These are phyloP conservation scores for Darevskia nairensis DNA, from an alignment of 2,797 vertebrate species.

Conservation along the genomic window DNA sequence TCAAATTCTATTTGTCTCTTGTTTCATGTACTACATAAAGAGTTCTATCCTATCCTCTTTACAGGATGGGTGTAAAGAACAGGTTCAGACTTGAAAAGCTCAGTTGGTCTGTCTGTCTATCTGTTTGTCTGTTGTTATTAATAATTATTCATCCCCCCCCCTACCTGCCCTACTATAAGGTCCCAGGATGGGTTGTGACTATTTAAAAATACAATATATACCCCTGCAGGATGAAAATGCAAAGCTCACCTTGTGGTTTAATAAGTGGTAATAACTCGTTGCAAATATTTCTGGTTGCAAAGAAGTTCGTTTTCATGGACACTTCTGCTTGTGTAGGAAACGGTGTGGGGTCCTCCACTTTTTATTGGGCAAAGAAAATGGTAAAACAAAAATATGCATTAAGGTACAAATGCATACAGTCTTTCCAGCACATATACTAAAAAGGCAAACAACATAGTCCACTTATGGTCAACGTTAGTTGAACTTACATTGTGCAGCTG, in stretches of 20 bases:
- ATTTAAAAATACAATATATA: too few species aligned
- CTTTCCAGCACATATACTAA: too few species aligned
- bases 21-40: neutral
- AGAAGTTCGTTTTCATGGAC: constrained; percentile 85
- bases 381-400: neutral
- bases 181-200: too few species aligned
- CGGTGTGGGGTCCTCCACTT: constrained; percentile 76
- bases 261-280: constrained; percentile 82
- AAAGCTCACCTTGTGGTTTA: constrained; percentile 80
- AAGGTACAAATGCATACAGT: neutral
- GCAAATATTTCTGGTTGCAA: constrained; percentile 82
- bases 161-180: neutral
- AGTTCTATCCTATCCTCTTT: neutral
- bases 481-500: neutral
- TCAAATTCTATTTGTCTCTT: neutral
- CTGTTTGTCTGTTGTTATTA: too few species aligned
- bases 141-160: too few species aligned
- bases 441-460: neutral
- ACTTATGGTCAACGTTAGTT: neutral
- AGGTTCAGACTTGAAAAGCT: neutral
- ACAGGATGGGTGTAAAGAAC: neutral
- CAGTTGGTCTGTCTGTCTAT: neutral
- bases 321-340: constrained; percentile 81
- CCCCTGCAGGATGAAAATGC: neutral
- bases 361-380: neutral